A percentile compares a stretch with the other conserved stretches of the same genome.
Conservation (phyloP, 2,797 vertebrate species). For the Lacerta bilineata region DNA sequence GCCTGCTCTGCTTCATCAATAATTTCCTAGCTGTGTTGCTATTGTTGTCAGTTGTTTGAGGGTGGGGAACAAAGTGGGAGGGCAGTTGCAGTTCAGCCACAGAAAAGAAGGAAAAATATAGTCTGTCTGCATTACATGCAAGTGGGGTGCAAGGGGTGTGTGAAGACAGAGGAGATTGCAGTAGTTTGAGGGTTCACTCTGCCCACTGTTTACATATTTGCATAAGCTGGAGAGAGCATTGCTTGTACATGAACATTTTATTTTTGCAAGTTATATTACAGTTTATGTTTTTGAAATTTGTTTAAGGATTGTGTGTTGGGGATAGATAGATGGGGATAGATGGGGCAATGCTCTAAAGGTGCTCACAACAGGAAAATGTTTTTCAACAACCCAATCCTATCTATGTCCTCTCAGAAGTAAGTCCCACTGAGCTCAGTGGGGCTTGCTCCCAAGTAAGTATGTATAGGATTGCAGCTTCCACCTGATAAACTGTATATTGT, state of each 20-base stretch:
- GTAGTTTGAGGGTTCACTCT: background rate
- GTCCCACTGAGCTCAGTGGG: no score
- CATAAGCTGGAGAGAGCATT: background rate
- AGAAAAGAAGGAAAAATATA: background rate
- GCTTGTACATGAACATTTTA: background rate
- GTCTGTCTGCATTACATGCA: background rate
- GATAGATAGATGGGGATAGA: background rate
- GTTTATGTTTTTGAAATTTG: background rate
- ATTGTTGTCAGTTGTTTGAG: conserved; percentile 21
- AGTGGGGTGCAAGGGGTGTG: no score
- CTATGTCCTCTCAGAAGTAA: background rate
- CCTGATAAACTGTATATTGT: background rate
- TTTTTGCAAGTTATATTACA: background rate
- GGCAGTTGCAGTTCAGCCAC: conserved; percentile 6
- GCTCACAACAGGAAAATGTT: background rate
- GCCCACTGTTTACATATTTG: background rate
- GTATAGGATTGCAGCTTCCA: background rate
- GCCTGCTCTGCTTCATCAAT: conserved; percentile 42
- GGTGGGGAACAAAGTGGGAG: background rate
- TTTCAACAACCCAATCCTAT: background rate
- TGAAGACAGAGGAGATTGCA: background rate
- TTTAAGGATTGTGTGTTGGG: background rate
- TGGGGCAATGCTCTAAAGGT: background rate
- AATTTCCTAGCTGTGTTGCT: conserved; percentile 32
- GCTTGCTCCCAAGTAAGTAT: background rate